Conservation (phyloP, 1,140 invertebrate species). For the Saccostrea cuccullata region DNA sequence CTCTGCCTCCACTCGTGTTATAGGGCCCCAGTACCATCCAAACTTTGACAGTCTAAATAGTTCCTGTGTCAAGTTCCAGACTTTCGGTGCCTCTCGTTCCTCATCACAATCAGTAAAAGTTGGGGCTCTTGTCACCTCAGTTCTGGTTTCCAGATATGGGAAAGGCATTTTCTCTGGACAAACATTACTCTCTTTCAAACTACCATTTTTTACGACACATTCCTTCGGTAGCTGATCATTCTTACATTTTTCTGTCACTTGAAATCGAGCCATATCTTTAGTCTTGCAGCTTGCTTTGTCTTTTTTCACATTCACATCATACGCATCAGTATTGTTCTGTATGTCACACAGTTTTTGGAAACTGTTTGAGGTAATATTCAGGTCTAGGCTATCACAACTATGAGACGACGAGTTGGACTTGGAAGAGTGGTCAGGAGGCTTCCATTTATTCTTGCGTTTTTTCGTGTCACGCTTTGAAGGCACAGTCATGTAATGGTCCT, state of each 20-base stretch:
- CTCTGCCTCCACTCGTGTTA: slow-evolving; percentile 83
- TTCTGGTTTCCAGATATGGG: slow-evolving; percentile 20
- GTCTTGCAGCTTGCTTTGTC: slow-evolving; percentile 71
- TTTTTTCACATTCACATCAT: slow-evolving; percentile 60
- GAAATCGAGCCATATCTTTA: slow-evolving; percentile 73
- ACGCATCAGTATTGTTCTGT: slow-evolving; percentile 69
- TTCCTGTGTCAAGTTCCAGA: slow-evolving; percentile 80
- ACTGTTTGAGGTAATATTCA: slow-evolving; percentile 64
- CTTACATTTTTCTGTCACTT: slow-evolving; percentile 51
- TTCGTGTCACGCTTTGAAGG: slow-evolving; percentile 49
- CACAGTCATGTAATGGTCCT: slow-evolving; percentile 33
- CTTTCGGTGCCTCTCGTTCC: slow-evolving; percentile 55
- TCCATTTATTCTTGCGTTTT: slow-evolving; percentile 59
- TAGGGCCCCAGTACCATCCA: slow-evolving; percentile 86
- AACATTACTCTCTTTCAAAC: slow-evolving; percentile 5
- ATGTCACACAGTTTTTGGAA: slow-evolving; percentile 68
- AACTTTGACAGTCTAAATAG: slow-evolving; percentile 82
- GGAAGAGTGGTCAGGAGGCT: slow-evolving; percentile 57
- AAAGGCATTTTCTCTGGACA: slow-evolving; percentile 36
- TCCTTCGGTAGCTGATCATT: slow-evolving; percentile 16
- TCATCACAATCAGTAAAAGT: slow-evolving; percentile 36
- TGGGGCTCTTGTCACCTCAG: slow-evolving; percentile 36
- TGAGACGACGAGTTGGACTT: slow-evolving; percentile 68
- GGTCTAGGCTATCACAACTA: slow-evolving; percentile 71
- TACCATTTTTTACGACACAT: slow-evolving; percentile 28